Evolutionary conservation across 2,888 invertebrate genomes (phyloP).

Genomic region (Parnassius mnemosyne): DNA sequence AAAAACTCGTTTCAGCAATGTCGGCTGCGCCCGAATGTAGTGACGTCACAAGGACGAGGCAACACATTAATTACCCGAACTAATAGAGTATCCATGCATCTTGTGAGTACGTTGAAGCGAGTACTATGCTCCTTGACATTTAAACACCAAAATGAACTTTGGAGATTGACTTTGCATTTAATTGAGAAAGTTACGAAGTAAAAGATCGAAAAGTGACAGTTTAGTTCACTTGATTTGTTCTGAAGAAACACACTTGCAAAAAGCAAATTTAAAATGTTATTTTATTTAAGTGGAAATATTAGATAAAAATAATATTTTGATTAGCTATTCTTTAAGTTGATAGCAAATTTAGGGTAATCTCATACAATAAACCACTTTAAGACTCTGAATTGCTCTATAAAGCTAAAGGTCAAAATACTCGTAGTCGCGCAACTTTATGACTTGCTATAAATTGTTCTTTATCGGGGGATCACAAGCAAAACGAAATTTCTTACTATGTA

Average conservation of each 20-base stretch:
- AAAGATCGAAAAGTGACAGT: too few species aligned
- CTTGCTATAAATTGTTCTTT: constrained; percentile 56
- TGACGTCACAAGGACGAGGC: constrained; percentile 23
- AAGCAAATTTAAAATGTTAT: too few species aligned
- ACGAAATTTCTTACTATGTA: constrained; percentile 51
- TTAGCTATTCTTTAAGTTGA: constrained; percentile 25
- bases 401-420: constrained; percentile 62
- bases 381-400: constrained; percentile 46
- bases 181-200: too few species aligned
- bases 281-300: too few species aligned
- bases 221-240: too few species aligned
- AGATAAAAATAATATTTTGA: too few species aligned
- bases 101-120: constrained; percentile 23
- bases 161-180: constrained; percentile 1
- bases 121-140: constrained; percentile 18
- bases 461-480: constrained; percentile 49
- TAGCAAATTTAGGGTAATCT: constrained; percentile 39
- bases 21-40: constrained; percentile 12
- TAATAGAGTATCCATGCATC: constrained; percentile 31
- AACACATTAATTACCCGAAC: constrained; percentile 43
- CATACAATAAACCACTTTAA: constrained; percentile 40
- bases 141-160: constrained; percentile 7
- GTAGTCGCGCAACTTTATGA: constrained; percentile 54
- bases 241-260: too few species aligned
- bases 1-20: background rate